Evolutionary conservation across 2,113 vertebrate species (phyloP).

Genomic region (Aviceda subcristata): DNA sequence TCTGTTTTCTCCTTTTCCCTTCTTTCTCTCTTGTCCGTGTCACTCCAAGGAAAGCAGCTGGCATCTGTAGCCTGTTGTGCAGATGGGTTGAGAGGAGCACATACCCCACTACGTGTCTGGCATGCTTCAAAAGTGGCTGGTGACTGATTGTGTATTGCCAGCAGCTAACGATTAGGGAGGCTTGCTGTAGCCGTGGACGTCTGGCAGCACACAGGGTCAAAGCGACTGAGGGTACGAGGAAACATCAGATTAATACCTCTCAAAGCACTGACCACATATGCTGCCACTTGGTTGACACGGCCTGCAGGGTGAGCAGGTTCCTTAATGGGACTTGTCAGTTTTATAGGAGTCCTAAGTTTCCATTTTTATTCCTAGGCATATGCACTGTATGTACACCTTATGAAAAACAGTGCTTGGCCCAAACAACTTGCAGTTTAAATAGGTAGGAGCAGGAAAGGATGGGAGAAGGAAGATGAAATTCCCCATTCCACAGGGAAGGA

Average conservation of each 20-base stretch:
- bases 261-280: background rate
- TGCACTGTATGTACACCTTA: background rate
- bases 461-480: background rate
- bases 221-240: background rate
- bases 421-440: background rate
- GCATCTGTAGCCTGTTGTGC: conserved; percentile 46
- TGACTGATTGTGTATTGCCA: conserved; percentile 18
- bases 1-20: background rate
- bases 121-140: background rate
- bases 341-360: background rate
- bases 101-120: conserved; percentile 12
- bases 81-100: conserved; percentile 53
- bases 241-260: background rate
- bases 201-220: background rate
- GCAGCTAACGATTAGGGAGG: background rate
- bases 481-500: background rate
- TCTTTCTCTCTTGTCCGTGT: background rate
- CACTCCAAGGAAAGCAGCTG: conserved; percentile 26
- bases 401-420: background rate
- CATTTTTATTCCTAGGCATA: background rate
- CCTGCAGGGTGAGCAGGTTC: background rate
- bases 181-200: background rate
- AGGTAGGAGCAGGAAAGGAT: background rate
- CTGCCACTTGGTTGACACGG: background rate
- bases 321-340: background rate